These are phyloP conservation scores for Cheilosia pagana DNA, from an alignment of 2,888 invertebrate genomes.

Conservation along the genomic window DNA sequence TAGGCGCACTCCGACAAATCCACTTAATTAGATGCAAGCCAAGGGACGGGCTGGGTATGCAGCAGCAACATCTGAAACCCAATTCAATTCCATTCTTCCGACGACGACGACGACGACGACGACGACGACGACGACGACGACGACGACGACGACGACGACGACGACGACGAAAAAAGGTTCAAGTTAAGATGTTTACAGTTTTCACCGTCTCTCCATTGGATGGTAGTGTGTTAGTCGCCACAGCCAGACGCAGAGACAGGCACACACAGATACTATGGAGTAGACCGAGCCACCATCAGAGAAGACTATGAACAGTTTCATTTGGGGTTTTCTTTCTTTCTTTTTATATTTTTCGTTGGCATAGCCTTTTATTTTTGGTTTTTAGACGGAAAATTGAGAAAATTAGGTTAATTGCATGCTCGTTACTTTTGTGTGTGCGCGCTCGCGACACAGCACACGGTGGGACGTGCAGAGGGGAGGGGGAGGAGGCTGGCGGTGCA, in stretches of 20 bases:
- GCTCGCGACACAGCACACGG: too few relatives aligned
- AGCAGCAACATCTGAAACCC: conserved; percentile 51
- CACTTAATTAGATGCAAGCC: conserved; percentile 73
- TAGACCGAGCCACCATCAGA: conserved; percentile 38
- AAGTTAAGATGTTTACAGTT: conserved; percentile 66
- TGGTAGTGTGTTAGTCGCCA: conserved; percentile 45
- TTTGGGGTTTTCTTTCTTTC: conserved; percentile 60
- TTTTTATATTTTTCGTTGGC: conserved; percentile 44
- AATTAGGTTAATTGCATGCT: conserved; percentile 75
- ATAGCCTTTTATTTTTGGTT: conserved; percentile 71
- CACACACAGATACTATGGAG: conserved; percentile 38
- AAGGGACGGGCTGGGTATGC: conserved; percentile 51
- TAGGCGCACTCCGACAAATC: conserved; percentile 71
- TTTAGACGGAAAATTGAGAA: conserved; percentile 74
- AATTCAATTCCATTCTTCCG: conserved; percentile 68
- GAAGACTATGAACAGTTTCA: conserved; percentile 64
- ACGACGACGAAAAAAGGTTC: conserved; percentile 53
- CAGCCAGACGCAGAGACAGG: too few relatives aligned
- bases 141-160: conserved; percentile 17
- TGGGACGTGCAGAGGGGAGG: background rate
- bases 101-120: conserved; percentile 30
- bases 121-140: conserved; percentile 21
- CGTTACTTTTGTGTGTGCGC: conserved; percentile 66
- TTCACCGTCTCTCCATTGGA: conserved; percentile 37
- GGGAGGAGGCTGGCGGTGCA: background rate